Evolutionary conservation across 2,888 invertebrate genomes (phyloP).

Genomic region (Ernsta delagoae): DNA sequence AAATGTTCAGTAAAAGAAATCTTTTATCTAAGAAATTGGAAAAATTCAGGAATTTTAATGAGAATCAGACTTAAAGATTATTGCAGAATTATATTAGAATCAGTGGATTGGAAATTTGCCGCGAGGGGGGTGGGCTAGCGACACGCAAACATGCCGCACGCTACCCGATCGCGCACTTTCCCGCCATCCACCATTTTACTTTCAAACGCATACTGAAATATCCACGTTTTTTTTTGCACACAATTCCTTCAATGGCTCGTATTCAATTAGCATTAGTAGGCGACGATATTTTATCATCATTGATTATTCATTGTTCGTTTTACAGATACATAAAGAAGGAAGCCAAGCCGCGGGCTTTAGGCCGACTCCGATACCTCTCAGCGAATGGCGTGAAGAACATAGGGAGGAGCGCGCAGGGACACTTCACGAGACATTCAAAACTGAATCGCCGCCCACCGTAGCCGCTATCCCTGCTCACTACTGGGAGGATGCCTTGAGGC

Average conservation of each 20-base stretch:
- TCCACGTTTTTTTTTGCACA: slow-evolving; percentile 58
- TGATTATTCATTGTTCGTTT: slow-evolving; percentile 45
- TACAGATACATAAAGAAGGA: slow-evolving; percentile 67
- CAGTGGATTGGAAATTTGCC: slow-evolving; percentile 72
- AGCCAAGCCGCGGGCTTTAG: slow-evolving; percentile 61
- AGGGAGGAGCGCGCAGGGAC: slow-evolving; percentile 54
- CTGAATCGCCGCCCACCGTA: slow-evolving; percentile 51
- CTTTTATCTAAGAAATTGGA: neutral
- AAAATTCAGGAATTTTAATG: slow-evolving; percentile 21
- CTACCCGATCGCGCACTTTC: slow-evolving; percentile 68
- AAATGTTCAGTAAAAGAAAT: neutral
- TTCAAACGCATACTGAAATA: slow-evolving; percentile 77
- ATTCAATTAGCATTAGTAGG: slow-evolving; percentile 42
- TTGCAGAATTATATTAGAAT: slow-evolving; percentile 45
- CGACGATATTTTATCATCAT: slow-evolving; percentile 36
- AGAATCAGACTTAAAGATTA: slow-evolving; percentile 21
- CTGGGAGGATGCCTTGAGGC: slow-evolving; percentile 89
- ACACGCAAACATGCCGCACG: slow-evolving; percentile 67
- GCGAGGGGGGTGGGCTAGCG: slow-evolving; percentile 56
- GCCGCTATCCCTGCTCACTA: slow-evolving; percentile 71
- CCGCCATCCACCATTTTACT: slow-evolving; percentile 75
- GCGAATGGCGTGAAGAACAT: slow-evolving; percentile 61
- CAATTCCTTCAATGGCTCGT: slow-evolving; percentile 38
- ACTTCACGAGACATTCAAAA: slow-evolving; percentile 58
- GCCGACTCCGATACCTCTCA: slow-evolving; percentile 75